These are phyloP conservation scores for Chrysodeixis includens DNA, from an alignment of 2,888 invertebrate species.

Conservation along the genomic window DNA sequence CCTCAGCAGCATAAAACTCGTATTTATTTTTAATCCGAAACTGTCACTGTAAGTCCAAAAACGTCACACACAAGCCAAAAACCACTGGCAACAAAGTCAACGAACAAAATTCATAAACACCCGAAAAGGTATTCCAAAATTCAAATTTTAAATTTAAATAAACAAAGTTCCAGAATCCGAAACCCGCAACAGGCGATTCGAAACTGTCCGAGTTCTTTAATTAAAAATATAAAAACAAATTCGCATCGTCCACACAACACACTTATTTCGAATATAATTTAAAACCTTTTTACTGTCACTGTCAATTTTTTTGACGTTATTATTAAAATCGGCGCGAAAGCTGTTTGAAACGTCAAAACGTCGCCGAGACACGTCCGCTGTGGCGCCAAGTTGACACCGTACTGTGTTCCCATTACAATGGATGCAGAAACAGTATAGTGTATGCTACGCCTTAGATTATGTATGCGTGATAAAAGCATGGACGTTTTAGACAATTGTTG, in stretches of 20 bases:
- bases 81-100: constrained; percentile 34
- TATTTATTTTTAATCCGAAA: constrained; percentile 31
- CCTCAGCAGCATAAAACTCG: constrained; percentile 19
- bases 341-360: constrained; percentile 61
- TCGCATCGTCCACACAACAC: constrained; percentile 30
- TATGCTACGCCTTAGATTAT: constrained; percentile 36
- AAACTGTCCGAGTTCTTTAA: constrained; percentile 47
- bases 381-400: constrained; percentile 65
- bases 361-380: constrained; percentile 64
- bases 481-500: constrained; percentile 5
- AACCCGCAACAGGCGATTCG: constrained; percentile 24
- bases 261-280: constrained; percentile 47
- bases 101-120: constrained; percentile 16
- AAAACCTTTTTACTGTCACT: constrained; percentile 42
- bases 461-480: constrained; percentile 29
- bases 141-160: constrained; percentile 12
- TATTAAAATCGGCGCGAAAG: constrained; percentile 50
- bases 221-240: constrained; percentile 35
- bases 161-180: constrained; percentile 18
- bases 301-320: constrained; percentile 38
- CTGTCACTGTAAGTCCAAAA: constrained; percentile 16
- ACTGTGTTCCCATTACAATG: constrained; percentile 62
- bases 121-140: constrained; percentile 17
- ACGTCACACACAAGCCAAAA: constrained; percentile 37
- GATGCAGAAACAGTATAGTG: constrained; percentile 38